Evolutionary conservation across 2,113 vertebrate species (phyloP).

Genomic region (Falcunculus frontatus): DNA sequence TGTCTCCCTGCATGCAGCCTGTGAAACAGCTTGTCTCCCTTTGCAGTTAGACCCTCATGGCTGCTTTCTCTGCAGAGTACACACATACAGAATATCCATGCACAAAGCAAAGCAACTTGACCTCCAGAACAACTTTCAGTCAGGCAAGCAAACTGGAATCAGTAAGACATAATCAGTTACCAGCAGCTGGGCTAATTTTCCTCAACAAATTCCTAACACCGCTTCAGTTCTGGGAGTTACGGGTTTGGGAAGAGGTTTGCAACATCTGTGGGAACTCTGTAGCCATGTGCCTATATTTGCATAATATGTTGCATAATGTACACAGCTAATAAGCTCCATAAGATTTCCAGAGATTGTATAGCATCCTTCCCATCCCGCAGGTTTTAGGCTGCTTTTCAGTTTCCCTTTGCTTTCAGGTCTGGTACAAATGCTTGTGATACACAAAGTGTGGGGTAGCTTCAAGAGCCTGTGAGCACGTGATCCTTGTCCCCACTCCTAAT

Average conservation of each 20-base stretch:
- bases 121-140: neutral
- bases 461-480: neutral
- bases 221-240: neutral
- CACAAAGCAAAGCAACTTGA: neutral
- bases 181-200: neutral
- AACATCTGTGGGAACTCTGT: neutral
- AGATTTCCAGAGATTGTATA: neutral
- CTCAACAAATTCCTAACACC: neutral
- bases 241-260: neutral
- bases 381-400: neutral
- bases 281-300: neutral
- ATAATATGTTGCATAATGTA: neutral
- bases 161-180: neutral
- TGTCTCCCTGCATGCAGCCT: neutral
- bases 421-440: neutral
- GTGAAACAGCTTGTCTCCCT: neutral
- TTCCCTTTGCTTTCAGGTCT: neutral
- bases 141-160: neutral
- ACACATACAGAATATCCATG: rapidly evolving
- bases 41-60: neutral
- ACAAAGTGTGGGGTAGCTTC: neutral
- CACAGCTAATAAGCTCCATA: neutral
- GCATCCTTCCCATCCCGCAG: neutral
- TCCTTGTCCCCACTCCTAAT: rapidly evolving
- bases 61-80: neutral